Base-by-base conservation (phyloP, 2,888 invertebrate genomes). In the Augochlorella aurata region DNA sequence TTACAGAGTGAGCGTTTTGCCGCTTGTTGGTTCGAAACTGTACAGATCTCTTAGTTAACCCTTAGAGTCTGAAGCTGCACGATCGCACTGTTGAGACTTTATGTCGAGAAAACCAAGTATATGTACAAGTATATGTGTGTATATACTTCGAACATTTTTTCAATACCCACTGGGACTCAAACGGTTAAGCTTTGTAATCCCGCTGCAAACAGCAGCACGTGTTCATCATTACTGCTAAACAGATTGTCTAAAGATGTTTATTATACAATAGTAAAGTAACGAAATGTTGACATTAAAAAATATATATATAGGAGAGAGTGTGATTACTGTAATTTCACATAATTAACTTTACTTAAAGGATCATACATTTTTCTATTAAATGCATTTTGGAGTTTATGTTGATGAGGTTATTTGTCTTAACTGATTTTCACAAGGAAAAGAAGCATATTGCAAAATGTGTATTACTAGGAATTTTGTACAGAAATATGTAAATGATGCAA, bases 401-500 rank as follows among this genome's bases (percentile, higher is more conserved):
- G 29, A 29, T 16, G 47, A 65, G 49, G 21, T 77, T 77, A 54
- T 21, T 10, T 47, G 18, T 71, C 21, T 24, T 14, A 24, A 58
- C 8, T 1, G n/a, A 9, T 24, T 24, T 58, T 1, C 14, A 65
- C 7, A 52, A 2, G 44, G 16, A 65, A 0, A 8, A 45, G n/a
- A 45, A 29, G 44, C 0, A 21, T 24, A 73, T 38, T 65, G 63
- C 14, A 80, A 8, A 3, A 82, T 78, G 77, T 61, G 16, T 29
- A 49, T 24, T 58, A n/a, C 49, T 18, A 29, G 38, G 1, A 14
- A 38, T 18, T 71, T 12, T n/a, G 2, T 77, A 44, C 14, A 67
- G 45, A 58, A 7, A 49, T 16, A 50, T 0, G 47, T 77, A n/a
- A 44, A 10, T 0, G 58, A 82, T 89, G 96, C 97, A 4, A 94